A percentile compares a stretch with the other conserved stretches of the same genome.
Evolutionary conservation across 1,140 invertebrate species (phyloP).

Genomic region (Papilio polytes): DNA sequence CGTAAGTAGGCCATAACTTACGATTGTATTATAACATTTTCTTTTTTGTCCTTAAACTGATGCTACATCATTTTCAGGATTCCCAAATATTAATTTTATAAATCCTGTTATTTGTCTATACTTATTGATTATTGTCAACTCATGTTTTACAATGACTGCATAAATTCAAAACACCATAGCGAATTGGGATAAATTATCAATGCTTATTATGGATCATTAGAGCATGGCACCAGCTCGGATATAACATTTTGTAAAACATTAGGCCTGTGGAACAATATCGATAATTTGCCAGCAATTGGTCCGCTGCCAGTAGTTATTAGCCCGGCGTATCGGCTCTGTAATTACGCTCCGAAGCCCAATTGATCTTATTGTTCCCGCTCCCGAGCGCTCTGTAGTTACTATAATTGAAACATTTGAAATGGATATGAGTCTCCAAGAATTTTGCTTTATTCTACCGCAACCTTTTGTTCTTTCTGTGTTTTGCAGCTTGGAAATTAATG

Average conservation of each 20-base stretch:
- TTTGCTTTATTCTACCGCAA: not conserved
- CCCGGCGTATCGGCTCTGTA: constrained; percentile 36
- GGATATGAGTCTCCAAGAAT: constrained; percentile 25
- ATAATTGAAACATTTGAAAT: constrained; percentile 39
- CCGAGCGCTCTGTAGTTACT: constrained; percentile 13
- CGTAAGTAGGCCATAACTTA: constrained; percentile 16
- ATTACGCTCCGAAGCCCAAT: constrained; percentile 40
- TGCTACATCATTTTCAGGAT: not conserved
- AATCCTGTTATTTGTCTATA: no score
- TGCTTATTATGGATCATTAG: not conserved
- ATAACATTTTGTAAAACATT: constrained; percentile 40
- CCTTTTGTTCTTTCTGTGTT: not conserved
- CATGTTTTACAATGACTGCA: no score
- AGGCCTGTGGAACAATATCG: constrained; percentile 35
- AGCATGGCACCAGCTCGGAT: not conserved
- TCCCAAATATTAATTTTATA: no score
- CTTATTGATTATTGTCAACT: no score
- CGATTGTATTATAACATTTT: constrained; percentile 19
- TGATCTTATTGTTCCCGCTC: constrained; percentile 39
- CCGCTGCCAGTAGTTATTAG: constrained; percentile 36
- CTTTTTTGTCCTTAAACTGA: constrained; percentile 2
- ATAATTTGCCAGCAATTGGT: constrained; percentile 38
- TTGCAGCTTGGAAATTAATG: no score
- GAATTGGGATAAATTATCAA: not conserved
- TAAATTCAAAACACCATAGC: not conserved